Percentiles rank a stretch among this genome's conserved stretches.
These are phyloP conservation scores for Turritopsis dohrnii DNA, from an alignment of 30 jellyfish, hydroid and myxozoan species.

Conservation along the genomic window DNA sequence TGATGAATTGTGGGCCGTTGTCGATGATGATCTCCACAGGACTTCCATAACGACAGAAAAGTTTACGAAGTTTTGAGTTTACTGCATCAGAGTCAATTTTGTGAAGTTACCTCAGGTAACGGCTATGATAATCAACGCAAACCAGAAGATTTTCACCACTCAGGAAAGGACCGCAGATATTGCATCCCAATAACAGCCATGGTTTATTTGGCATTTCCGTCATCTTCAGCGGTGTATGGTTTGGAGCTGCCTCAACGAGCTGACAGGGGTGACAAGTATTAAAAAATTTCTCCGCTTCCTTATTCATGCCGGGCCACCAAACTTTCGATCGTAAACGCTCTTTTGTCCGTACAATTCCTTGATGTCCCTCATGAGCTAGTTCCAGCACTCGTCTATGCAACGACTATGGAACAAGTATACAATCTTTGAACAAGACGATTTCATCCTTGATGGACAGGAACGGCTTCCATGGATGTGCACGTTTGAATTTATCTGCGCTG, in stretches of 20 bases:
- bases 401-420: background rate
- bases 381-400: background rate
- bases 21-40: background rate
- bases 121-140: constrained; percentile 1
- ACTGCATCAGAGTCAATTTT: background rate
- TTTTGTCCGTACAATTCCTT: constrained; percentile 39
- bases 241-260: background rate
- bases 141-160: constrained; percentile 18
- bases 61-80: background rate
- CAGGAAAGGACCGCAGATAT: background rate
- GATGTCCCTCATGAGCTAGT: constrained; percentile 10
- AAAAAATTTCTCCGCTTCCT: constrained; percentile 17
- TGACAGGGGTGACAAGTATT: constrained; percentile 29
- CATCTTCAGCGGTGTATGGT: constrained; percentile 30
- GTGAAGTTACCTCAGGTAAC: background rate
- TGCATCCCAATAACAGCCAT: background rate
- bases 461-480: constrained; percentile 2
- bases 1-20: constrained; percentile 9
- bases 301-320: constrained; percentile 31
- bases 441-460: constrained; percentile 16
- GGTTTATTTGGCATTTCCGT: background rate
- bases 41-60: background rate
- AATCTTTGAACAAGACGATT: background rate
- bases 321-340: constrained; percentile 30
- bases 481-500: too few species aligned